Evolutionary conservation across 2,888 invertebrate genomes (phyloP).

Genomic region (Acheta domesticus): DNA sequence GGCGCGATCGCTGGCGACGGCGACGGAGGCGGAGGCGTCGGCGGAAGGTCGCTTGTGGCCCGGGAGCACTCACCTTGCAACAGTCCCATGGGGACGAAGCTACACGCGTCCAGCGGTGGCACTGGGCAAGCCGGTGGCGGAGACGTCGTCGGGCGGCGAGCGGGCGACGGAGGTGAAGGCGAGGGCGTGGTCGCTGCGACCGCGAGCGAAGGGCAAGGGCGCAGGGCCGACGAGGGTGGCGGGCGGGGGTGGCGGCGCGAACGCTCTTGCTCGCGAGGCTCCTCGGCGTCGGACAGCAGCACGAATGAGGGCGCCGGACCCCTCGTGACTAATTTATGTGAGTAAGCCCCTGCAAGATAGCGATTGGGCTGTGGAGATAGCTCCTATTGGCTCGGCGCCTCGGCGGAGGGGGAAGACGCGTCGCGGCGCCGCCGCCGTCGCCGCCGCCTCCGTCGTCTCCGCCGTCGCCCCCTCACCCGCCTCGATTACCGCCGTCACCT

Average conservation of each 20-base stretch:
- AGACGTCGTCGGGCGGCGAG: constrained; percentile 10
- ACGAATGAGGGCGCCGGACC: constrained; percentile 10
- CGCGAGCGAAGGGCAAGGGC: not conserved
- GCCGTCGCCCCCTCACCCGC: not conserved
- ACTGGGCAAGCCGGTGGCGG: not conserved
- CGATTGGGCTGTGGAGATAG: not conserved
- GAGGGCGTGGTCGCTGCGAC: not conserved
- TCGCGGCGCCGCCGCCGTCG: not conserved
- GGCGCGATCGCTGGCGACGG: not conserved
- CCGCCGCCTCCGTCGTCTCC: not conserved
- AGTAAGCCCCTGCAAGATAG: not conserved
- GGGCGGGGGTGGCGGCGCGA: not conserved
- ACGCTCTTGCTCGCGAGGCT: not conserved
- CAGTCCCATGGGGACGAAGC: constrained; percentile 3
- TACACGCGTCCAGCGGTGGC: not conserved
- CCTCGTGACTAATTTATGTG: constrained; percentile 18
- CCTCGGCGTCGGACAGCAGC: not conserved
- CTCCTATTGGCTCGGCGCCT: not conserved
- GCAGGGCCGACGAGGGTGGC: not conserved
- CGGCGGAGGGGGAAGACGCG: not conserved
- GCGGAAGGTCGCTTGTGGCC: too few relatives aligned
- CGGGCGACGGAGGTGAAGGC: not conserved
- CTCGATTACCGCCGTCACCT: not conserved
- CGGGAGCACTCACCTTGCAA: constrained; percentile 5
- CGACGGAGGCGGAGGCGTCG: not conserved